Conservation (phyloP, 1,140 invertebrate genomes). For the Neuroterus valhalla region DNA sequence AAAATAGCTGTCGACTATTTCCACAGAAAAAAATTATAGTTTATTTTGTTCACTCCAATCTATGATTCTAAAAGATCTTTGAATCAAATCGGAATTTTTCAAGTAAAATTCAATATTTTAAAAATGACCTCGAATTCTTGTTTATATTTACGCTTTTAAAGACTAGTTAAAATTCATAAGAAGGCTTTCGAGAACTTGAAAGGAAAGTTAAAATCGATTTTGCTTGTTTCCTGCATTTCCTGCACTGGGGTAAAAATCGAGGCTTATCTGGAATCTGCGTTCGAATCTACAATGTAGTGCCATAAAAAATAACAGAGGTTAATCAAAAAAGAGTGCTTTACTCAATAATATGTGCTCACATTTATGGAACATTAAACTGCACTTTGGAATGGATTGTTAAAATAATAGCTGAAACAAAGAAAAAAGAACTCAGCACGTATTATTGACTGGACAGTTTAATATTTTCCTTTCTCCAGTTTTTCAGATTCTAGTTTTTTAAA, state of each 20-base stretch:
- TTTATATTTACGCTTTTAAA: background rate
- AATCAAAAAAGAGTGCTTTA: constrained; percentile 7
- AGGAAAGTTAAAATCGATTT: constrained; percentile 15
- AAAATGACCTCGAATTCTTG: too few relatives aligned
- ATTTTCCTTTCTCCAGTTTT: background rate
- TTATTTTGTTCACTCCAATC: too few relatives aligned
- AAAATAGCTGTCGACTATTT: too few relatives aligned
- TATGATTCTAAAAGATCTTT: too few relatives aligned
- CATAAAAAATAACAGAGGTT: constrained; percentile 16
- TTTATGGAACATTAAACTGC: constrained; percentile 30
- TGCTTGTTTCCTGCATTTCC: constrained; percentile 2
- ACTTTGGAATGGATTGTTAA: constrained; percentile 20
- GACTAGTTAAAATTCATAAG: background rate
- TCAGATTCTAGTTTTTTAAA: background rate
- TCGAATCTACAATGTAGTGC: background rate
- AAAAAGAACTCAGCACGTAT: background rate
- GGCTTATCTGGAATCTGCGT: constrained; percentile 10
- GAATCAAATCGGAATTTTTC: too few relatives aligned
- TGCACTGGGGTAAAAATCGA: constrained; percentile 12
- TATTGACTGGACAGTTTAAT: constrained; percentile 4
- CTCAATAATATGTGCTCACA: constrained; percentile 5
- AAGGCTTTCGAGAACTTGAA: background rate
- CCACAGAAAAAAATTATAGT: too few relatives aligned
- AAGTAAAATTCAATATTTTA: too few relatives aligned
- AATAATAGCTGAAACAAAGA: constrained; percentile 18